These are phyloP conservation scores for Caenorhabditis sp. DNA, from an alignment of 2,888 invertebrate species.

Conservation along the genomic window DNA sequence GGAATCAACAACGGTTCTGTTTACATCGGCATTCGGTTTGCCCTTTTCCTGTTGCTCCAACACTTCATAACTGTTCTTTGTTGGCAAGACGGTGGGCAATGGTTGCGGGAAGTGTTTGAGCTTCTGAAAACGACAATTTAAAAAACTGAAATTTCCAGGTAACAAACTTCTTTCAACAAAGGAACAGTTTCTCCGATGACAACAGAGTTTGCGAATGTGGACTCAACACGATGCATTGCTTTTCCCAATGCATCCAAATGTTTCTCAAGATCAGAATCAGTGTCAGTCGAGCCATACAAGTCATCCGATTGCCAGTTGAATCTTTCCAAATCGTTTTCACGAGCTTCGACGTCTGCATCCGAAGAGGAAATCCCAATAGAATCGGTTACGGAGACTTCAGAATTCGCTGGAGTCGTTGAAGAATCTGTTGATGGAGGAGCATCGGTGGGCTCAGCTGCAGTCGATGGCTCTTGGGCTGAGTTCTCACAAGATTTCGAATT, in stretches of 20 bases:
- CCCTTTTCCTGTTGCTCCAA: constrained; percentile 11
- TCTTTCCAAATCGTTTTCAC: background rate
- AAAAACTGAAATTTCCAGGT: background rate
- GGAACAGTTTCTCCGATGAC: background rate
- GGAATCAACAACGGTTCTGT: too few relatives aligned
- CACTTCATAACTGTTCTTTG: constrained; percentile 18
- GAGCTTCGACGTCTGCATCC: constrained; percentile 11
- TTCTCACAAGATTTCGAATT: constrained; percentile 5
- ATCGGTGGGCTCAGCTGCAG: background rate
- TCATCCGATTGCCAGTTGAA: constrained; percentile 50
- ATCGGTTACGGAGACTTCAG: background rate
- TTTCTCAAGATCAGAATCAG: constrained; percentile 29
- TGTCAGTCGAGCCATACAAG: constrained; percentile 25
- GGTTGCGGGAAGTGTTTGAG: background rate
- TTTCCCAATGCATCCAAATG: constrained; percentile 11
- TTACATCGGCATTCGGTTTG: background rate
- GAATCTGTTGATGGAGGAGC: constrained; percentile 16
- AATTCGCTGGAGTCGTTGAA: constrained; percentile 15
- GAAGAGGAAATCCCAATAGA: constrained; percentile 19
- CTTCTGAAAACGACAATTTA: constrained; percentile 22
- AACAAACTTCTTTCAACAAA: background rate
- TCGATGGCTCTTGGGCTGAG: background rate
- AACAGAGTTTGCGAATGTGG: background rate
- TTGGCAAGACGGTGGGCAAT: constrained; percentile 5
- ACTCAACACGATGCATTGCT: constrained; percentile 13